These are phyloP conservation scores for Eubasilissa regina DNA, from an alignment of 1,140 invertebrate species.

Conservation along the genomic window DNA sequence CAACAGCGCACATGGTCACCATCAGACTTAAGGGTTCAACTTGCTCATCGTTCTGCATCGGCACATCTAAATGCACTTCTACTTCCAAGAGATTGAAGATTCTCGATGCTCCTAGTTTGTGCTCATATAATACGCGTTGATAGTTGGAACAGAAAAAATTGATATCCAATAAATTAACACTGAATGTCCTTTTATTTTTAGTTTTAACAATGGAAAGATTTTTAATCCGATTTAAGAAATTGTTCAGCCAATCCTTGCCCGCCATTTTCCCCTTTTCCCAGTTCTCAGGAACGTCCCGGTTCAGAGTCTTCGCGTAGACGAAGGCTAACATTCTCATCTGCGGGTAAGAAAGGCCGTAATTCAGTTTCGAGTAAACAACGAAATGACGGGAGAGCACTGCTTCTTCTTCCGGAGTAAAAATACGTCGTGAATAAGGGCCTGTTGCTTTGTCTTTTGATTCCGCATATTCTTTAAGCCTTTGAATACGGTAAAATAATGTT, in stretches of 20 bases:
- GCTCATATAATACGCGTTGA: not conserved
- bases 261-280: slow-evolving; percentile 10
- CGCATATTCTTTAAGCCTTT: slow-evolving; percentile 13
- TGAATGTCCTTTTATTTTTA: not conserved
- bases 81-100: slow-evolving; percentile 20
- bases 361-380: not conserved
- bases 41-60: not conserved
- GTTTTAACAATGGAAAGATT: slow-evolving; percentile 10
- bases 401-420: slow-evolving; percentile 28
- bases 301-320: slow-evolving; percentile 8
- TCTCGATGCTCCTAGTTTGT: slow-evolving; percentile 7
- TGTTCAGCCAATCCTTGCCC: slow-evolving; percentile 2
- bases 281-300: not conserved
- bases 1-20: not conserved
- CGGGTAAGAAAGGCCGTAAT: not conserved
- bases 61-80: not conserved
- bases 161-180: not conserved
- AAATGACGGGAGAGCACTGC: not conserved
- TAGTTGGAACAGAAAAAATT: slow-evolving; percentile 2
- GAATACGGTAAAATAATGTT: not conserved
- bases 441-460: not conserved
- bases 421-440: not conserved
- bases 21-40: not conserved
- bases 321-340: not conserved
- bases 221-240: slow-evolving; percentile 10